Percentiles rank a stretch among this genome's conserved stretches.
These are phyloP conservation scores for Rhadinocentrus ornatus DNA, from an alignment of 2,797 vertebrate species.

Conservation along the genomic window DNA sequence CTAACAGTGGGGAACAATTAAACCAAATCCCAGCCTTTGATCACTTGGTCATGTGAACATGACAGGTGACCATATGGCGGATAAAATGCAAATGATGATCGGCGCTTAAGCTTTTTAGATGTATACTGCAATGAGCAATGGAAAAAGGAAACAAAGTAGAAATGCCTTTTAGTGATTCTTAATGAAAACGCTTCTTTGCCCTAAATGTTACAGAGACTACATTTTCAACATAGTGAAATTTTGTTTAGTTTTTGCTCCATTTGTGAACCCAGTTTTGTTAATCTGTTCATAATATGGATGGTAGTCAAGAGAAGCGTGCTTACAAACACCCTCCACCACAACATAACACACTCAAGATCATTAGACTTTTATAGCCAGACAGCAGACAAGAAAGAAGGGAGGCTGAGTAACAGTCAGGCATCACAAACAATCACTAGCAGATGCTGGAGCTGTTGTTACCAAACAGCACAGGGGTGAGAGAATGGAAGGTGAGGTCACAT, in stretches of 20 bases:
- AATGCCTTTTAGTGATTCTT: constrained; percentile 27
- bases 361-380: constrained; percentile 85
- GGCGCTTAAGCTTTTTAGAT: constrained; percentile 72
- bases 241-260: constrained; percentile 18
- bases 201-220: constrained; percentile 14
- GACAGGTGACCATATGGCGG: constrained; percentile 94
- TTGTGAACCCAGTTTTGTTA: constrained; percentile 12
- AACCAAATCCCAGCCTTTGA: constrained; percentile 93
- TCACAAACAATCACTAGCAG: constrained; percentile 69
- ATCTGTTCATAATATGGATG: constrained; percentile 16
- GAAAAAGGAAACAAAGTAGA: constrained; percentile 53
- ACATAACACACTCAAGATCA: constrained; percentile 80
- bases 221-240: constrained; percentile 35
- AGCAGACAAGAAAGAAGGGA: constrained; percentile 74
- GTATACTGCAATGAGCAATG: constrained; percentile 84
- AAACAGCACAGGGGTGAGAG: constrained; percentile 44
- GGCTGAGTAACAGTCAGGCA: constrained; percentile 81
- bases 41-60: constrained; percentile 91
- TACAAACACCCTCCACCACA: constrained; percentile 11
- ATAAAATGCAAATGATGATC: constrained; percentile 83
- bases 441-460: constrained; percentile 61
- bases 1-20: constrained; percentile 93
- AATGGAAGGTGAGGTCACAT: constrained; percentile 72
- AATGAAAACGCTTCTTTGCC: constrained; percentile 37
- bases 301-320: background rate